Evolutionary conservation across 2,888 invertebrate species (phyloP).

Genomic region (Eristalis arbustorum): DNA sequence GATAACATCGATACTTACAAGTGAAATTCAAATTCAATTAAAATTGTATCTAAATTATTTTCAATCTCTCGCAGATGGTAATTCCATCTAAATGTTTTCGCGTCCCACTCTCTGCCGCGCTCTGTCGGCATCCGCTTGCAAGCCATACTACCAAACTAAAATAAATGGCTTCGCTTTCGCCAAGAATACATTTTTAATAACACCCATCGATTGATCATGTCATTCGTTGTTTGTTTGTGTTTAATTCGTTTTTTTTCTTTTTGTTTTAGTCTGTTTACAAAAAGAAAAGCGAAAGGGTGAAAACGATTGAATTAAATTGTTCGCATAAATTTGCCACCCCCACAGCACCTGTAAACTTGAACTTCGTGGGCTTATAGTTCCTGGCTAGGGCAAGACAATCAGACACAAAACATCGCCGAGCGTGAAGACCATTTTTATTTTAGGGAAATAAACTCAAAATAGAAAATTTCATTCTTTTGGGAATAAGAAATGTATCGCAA

Average conservation of each 20-base stretch:
- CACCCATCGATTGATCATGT: background rate
- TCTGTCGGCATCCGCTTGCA: background rate
- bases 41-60: slow-evolving; percentile 9
- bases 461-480: slow-evolving; percentile 1
- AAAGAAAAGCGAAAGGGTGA: background rate
- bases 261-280: background rate
- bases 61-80: slow-evolving; percentile 18
- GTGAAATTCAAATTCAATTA: slow-evolving; percentile 30
- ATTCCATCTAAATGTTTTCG: background rate
- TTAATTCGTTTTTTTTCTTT: background rate
- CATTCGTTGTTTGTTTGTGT: background rate
- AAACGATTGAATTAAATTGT: background rate
- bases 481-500: slow-evolving; percentile 7
- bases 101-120: background rate
- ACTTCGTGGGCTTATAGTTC: slow-evolving; percentile 1
- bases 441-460: slow-evolving; percentile 12
- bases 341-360: slow-evolving; percentile 13
- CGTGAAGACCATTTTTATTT: background rate
- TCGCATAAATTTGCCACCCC: slow-evolving; percentile 12
- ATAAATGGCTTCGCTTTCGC: slow-evolving; percentile 11
- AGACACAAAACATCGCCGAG: background rate
- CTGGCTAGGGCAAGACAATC: background rate
- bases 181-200: slow-evolving; percentile 1
- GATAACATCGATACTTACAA: slow-evolving; percentile 17
- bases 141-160: background rate